Evolutionary conservation across 2,888 invertebrate species (phyloP), one percentile per base, ranked within the genome.

Genomic region (Callosobruchus maculatus): DNA sequence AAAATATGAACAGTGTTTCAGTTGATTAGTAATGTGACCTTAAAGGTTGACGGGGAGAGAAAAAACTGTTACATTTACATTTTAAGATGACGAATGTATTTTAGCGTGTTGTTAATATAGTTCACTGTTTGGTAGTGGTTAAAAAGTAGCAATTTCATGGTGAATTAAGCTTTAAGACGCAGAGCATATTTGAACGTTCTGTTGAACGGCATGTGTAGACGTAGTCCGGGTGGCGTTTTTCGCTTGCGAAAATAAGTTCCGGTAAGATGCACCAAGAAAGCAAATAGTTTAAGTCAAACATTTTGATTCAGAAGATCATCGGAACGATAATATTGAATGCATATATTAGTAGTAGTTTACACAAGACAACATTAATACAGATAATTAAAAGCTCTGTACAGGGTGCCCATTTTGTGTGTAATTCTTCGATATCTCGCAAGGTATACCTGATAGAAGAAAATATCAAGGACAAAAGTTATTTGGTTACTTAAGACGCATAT

Each of bases 21-120:
- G 74, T 69, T 21, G 20, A 70, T 49, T 67, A 18, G 49, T 70
- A 70, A 67, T 72, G 70, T 74, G 74, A 74, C 74, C 74, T 74
- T 72, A 72, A 74, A 74, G 74, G 74, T 74, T 74, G 68, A 68
- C 49, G 49, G 49, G 49, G 49, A 49, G 49, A 18, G 49, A 49
- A 49, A 49, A 49, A 49, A 49, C 49, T 49, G 49, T 49, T 49
- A 49, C 49, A 49, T 49, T 49, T 49, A 49, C 49, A 49, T 49
- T 49, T 49, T 49, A 49, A 49, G 49, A 49, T 49, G 49, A 49
- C 49, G 49, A 49, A 49, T 49, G 49, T 49, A 49, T 49, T 49
- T 49, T 49, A 49, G 49, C 49, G 49, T 18, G 49, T 49, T 49
- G 49, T 49, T 49, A 49, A 49, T 49, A 49, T 49, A 18, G 49